Base-by-base conservation (phyloP, 2,888 invertebrate species). In the Drosophila kambysellisi region DNA sequence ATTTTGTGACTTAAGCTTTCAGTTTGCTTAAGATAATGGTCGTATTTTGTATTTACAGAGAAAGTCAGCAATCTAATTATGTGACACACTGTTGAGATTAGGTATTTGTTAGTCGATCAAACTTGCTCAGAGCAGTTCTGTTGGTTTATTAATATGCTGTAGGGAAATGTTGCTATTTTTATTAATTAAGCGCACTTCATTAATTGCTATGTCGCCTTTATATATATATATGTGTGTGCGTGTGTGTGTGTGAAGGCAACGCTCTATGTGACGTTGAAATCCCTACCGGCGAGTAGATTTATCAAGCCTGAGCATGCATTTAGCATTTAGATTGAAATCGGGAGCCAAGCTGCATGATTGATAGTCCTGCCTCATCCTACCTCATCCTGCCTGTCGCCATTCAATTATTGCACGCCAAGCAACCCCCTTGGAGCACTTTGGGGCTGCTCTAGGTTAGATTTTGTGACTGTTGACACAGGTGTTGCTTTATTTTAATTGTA, bases 381-480 rank as follows among this genome's bases (percentile, higher is more conserved):
- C 60, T 56, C 46, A 29, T 58, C 17, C 59, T 52, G 51, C 25
- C 37, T 7, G 12, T 11, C 32, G n/a, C 52, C 65, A 51, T 56
- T 43, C 58, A 53, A 64, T 35, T 60, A 59, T 53, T 65, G 58
- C 61, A 63, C 54, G 56, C 59, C 53, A 70, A 33, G 50, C 59
- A 48, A 30, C 61, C 64, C 74, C 48, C 51, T 29, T 39, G 73
- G 63, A 67, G 57, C 20, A 64, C 54, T 32, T 62, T 50, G 57
- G 52, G 43, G 54, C 56, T 32, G 35, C 33, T 17, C 20, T 32
- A 46, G 35, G 59, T 62, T 74, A 29, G 52, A 46, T 54, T 8
- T 30, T 81, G 71, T 75, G 81, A 75, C 78, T 81, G 86, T 78
- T 81, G 81, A 74, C 75, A 75, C 87, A 83, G 83, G 83, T 86